A percentile compares a stretch with the other conserved stretches of the same genome.
Conservation (phyloP, 1,140 invertebrate species). For the Aculops lycopersici region DNA sequence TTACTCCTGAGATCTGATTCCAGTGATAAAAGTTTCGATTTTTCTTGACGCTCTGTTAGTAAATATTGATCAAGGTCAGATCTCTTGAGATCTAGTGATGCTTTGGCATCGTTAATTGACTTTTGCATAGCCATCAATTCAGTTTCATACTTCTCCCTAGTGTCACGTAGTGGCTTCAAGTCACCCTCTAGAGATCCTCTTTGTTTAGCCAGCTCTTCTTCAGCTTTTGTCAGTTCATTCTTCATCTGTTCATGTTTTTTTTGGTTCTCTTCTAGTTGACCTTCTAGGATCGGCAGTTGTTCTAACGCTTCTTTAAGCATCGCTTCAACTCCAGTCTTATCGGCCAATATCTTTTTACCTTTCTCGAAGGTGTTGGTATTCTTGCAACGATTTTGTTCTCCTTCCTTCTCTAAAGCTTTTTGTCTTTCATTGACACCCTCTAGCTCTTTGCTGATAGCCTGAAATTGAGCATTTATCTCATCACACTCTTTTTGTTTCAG, state of each 20-base stretch:
- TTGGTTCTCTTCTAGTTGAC: conserved; percentile 27
- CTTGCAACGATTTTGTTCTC: conserved; percentile 18
- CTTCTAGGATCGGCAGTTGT: conserved; percentile 32
- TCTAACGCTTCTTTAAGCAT: conserved; percentile 24
- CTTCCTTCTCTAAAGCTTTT: conserved; percentile 12
- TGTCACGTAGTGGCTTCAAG: conserved; percentile 16
- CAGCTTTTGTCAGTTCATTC: conserved; percentile 10
- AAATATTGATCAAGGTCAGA: conserved; percentile 46
- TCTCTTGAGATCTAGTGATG: conserved; percentile 35
- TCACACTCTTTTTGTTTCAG: conserved; percentile 21
- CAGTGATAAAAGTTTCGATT: conserved; percentile 31
- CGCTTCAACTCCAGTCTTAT: conserved; percentile 19
- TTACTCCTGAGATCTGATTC: conserved; percentile 16
- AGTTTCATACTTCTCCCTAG: conserved; percentile 16
- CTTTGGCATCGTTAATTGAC: conserved; percentile 34
- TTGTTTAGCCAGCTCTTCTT: conserved; percentile 14
- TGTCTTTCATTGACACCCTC: conserved; percentile 16
- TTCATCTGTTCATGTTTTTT: conserved; percentile 14
- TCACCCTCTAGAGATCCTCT: conserved; percentile 15
- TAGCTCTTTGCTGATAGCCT: conserved; percentile 21
- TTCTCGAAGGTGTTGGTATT: conserved; percentile 27
- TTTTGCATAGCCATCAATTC: conserved; percentile 31
- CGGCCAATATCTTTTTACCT: conserved; percentile 25
- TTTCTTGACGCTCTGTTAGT: conserved; percentile 37
- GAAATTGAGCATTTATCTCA: conserved; percentile 19